phyloP scores from a whole-genome alignment of 1,140 invertebrate genomes.

The Monochamus saltuarius region DNA sequence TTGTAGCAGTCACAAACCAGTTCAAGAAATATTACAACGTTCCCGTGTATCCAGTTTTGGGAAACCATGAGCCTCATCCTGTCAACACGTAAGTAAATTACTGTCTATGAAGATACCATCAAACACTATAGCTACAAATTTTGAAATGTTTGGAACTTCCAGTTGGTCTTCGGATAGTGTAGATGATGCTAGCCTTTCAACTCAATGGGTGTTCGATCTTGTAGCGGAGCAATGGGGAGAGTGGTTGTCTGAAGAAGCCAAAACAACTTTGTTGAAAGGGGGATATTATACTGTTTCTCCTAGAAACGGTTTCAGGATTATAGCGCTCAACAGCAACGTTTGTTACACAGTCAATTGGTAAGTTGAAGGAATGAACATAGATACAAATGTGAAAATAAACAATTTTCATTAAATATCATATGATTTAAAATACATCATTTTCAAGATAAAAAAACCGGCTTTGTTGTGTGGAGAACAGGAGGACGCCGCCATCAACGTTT shows the following conservation, averaged over 20 bases:
- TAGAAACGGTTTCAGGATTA: conserved; percentile 66
- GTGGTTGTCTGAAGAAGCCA: conserved; percentile 64
- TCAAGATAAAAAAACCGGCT: too few species aligned
- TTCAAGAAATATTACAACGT: conserved; percentile 32
- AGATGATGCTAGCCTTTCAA: conserved; percentile 52
- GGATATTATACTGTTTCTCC: conserved; percentile 72
- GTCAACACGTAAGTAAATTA: conserved; percentile 70
- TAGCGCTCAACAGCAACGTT: conserved; percentile 74
- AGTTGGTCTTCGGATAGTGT: conserved; percentile 30
- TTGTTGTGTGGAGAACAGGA: too few species aligned
- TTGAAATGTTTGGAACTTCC: conserved; percentile 45
- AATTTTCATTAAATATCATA: too few species aligned
- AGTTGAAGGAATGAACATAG: background rate
- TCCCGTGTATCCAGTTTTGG: conserved; percentile 71
- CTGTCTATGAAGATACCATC: too few species aligned
- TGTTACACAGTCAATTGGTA: conserved; percentile 71
- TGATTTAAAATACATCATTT: too few species aligned
- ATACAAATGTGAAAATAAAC: conserved; percentile 10
- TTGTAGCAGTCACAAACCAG: background rate
- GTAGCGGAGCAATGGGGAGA: conserved; percentile 62
- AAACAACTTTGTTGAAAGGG: conserved; percentile 62
- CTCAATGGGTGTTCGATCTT: conserved; percentile 69
- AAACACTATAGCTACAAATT: background rate
- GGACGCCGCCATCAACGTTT: too few species aligned
- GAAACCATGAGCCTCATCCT: conserved; percentile 89